Evolutionary conservation across 2,888 invertebrate genomes (phyloP), one percentile per base, ranked within the genome.

Genomic region (Heliconius sara): DNA sequence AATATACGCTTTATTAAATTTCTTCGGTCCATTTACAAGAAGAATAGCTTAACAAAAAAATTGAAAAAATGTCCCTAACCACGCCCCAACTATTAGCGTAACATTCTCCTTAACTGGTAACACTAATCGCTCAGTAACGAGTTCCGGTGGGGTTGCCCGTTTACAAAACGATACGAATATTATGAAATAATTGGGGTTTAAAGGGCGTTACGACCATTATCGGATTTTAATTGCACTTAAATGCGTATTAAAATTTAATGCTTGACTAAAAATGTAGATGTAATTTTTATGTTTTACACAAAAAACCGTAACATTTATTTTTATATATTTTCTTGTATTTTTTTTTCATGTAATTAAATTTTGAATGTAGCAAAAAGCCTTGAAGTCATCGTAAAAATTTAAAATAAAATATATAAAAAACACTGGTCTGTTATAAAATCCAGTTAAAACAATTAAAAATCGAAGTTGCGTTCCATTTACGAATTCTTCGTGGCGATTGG

Each of bases 91-190:
- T 91, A 93, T 93, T 93, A 93, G 89, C 86, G 85, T 83, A 87
- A 93, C 89, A 92, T 94, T 94, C 94, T 92, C 92, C 91, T 89
- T 90, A 92, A 92, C 92, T 93, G 92, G 93, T 90, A 93, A 93
- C 93, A 92, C 93, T 94, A 94, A 95, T 95, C 94, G 94, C 91
- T 92, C 93, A 92, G 94, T 94, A 94, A 88, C 88, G 87, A 88
- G 92, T 93, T 92, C 93, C 92, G 93, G 92, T 81, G 84, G 84
- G 84, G 84, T 84, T 83, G 84, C 84, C 78, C 84, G 85, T 86
- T 84, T 82, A 81, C 76, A 77, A 78, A 60, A 80, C 83, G 82
- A 80, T 83, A 82, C 81, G 82, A 83, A 83, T 83, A 87, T 87
- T 85, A 84, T 88, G 88, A 88, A 89, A 90, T 85, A 84, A 85